phyloP scores from a whole-genome alignment of 2,113 vertebrate genomes.

The Echinops telfairi region DNA sequence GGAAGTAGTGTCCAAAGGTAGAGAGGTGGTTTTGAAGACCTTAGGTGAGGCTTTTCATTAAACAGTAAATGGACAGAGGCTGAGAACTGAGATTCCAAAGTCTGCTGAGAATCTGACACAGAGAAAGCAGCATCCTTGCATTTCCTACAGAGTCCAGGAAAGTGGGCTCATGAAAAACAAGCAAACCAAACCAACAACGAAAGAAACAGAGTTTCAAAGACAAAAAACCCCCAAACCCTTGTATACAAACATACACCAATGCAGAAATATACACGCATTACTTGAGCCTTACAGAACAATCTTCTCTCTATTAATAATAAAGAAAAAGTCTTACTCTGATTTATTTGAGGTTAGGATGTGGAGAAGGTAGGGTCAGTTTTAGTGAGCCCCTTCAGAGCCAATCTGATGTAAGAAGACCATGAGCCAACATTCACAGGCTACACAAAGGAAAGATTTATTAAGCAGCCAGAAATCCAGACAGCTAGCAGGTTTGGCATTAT shows the following conservation, averaged over 20 bases:
- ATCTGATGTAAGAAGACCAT: slow-evolving; percentile 70
- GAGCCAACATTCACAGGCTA: slow-evolving; percentile 75
- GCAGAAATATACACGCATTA: not conserved
- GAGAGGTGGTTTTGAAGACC: not conserved
- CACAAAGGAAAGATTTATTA: slow-evolving; percentile 80
- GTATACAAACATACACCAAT: not conserved
- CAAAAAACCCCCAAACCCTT: not conserved
- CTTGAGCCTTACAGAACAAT: not conserved
- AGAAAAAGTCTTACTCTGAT: slow-evolving; percentile 1
- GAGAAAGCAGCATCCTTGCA: not conserved
- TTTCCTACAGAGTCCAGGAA: slow-evolving; percentile 43
- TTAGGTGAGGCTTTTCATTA: not conserved
- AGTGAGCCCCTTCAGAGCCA: slow-evolving; percentile 61
- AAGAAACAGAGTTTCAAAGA: not conserved
- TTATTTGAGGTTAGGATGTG: slow-evolving; percentile 41
- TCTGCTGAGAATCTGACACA: not conserved
- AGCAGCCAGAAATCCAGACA: slow-evolving; percentile 84
- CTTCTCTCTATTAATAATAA: slow-evolving; percentile 1
- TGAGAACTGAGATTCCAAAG: slow-evolving; percentile 28
- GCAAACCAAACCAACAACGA: not conserved
- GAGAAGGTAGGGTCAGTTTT: slow-evolving; percentile 66
- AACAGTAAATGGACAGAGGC: slow-evolving; percentile 9
- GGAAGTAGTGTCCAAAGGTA: not conserved
- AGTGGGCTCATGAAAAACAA: not conserved
- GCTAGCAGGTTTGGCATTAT: slow-evolving; percentile 85